These are phyloP conservation scores for Penaeus monodon DNA, from an alignment of 2,888 invertebrate genomes.

Conservation along the genomic window DNA sequence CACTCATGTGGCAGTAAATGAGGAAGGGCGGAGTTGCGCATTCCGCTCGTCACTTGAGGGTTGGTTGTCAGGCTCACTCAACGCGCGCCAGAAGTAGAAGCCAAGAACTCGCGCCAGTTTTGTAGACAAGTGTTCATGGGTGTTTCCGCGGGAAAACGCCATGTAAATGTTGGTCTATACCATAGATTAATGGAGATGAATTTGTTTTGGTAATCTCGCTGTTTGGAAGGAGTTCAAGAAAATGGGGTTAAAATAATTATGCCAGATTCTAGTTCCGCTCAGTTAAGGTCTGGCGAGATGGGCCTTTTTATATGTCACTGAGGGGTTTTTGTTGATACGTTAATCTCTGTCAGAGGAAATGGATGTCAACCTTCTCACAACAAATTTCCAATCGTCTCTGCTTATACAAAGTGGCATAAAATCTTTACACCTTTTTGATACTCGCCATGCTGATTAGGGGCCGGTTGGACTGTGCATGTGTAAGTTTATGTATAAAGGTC, in stretches of 20 bases:
- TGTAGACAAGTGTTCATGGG: conserved; percentile 35
- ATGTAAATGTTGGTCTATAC: too few relatives aligned
- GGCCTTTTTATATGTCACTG: too few relatives aligned
- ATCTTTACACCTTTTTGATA: conserved; percentile 33
- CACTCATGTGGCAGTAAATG: conserved; percentile 35
- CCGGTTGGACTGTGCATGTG: too few relatives aligned
- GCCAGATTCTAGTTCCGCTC: too few relatives aligned
- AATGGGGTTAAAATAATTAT: too few relatives aligned
- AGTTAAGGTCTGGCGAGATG: too few relatives aligned
- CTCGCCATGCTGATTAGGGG: conserved; percentile 24
- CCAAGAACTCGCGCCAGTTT: conserved; percentile 13
- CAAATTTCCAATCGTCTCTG: neutral
- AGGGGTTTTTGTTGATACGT: too few relatives aligned
- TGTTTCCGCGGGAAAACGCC: conserved; percentile 1
- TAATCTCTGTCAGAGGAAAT: neutral
- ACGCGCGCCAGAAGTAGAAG: conserved; percentile 10
- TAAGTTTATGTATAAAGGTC: too few relatives aligned
- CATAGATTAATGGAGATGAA: neutral
- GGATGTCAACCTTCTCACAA: conserved; percentile 4
- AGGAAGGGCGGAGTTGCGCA: conserved; percentile 29
- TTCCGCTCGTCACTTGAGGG: conserved; percentile 47
- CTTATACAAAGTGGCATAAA: conserved; percentile 12
- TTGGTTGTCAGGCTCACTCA: conserved; percentile 49
- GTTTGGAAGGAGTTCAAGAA: too few relatives aligned
- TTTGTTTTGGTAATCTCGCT: neutral